Conservation (phyloP, 2,888 invertebrate genomes). For the Adelphocoris suturalis region DNA sequence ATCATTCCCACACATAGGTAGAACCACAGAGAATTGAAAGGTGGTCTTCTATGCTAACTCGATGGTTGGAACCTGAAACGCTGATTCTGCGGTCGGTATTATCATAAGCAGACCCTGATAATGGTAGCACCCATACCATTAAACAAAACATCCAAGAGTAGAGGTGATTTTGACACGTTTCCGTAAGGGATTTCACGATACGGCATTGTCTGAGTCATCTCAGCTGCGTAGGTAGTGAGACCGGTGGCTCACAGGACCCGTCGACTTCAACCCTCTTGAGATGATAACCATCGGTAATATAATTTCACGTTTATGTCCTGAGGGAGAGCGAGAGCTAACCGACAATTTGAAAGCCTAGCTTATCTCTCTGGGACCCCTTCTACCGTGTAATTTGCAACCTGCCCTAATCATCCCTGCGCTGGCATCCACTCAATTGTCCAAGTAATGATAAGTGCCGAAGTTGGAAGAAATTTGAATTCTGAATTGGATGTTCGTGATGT, state of each 20-base stretch:
- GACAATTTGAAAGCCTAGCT: slow-evolving; percentile 57
- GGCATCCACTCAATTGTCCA: slow-evolving; percentile 24
- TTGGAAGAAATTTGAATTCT: slow-evolving; percentile 45
- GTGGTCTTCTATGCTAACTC: too few species aligned
- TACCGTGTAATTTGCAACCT: slow-evolving; percentile 30
- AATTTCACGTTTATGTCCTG: slow-evolving; percentile 49
- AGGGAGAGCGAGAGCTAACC: slow-evolving; percentile 44
- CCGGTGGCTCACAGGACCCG: not conserved
- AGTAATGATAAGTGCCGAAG: slow-evolving; percentile 2
- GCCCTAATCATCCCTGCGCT: slow-evolving; percentile 10
- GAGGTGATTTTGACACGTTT: slow-evolving; percentile 19
- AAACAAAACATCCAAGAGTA: not conserved
- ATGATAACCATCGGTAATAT: slow-evolving; percentile 66
- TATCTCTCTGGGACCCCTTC: slow-evolving; percentile 31
- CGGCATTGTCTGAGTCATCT: slow-evolving; percentile 37
- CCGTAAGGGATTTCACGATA: slow-evolving; percentile 2
- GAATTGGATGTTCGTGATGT: slow-evolving; percentile 21
- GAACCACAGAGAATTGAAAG: not conserved
- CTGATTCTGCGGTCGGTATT: not conserved
- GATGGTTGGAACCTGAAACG: not conserved
- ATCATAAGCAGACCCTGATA: not conserved
- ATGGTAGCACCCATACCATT: not conserved
- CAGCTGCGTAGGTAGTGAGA: not conserved
- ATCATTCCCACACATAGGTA: not conserved
- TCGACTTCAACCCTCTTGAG: slow-evolving; percentile 49